Evolutionary conservation across 1,140 invertebrate genomes (phyloP).

Genomic region (Vanessa tameamea): DNA sequence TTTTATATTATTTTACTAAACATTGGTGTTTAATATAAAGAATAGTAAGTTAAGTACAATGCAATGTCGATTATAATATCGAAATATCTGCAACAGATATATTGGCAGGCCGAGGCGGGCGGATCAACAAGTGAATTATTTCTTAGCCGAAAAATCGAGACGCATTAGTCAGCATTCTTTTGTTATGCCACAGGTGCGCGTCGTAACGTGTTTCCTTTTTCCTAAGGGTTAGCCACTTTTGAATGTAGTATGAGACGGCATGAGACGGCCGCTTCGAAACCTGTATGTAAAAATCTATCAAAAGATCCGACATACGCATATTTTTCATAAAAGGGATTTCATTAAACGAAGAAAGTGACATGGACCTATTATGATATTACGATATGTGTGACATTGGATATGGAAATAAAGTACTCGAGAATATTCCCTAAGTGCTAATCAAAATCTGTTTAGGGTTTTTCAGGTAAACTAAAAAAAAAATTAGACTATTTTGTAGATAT

Average conservation of each 20-base stretch:
- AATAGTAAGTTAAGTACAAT: no score
- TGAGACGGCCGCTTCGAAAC: neutral
- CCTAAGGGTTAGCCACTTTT: slow-evolving; percentile 50
- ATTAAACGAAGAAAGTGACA: no score
- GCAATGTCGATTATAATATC: no score
- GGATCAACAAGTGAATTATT: slow-evolving; percentile 76
- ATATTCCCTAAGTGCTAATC: no score
- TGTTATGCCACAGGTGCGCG: slow-evolving; percentile 69
- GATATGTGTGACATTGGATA: no score
- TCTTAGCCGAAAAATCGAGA: slow-evolving; percentile 71
- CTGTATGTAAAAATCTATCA: slow-evolving; percentile 10
- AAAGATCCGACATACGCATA: neutral
- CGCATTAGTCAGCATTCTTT: slow-evolving; percentile 69
- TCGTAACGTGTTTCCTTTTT: slow-evolving; percentile 59
- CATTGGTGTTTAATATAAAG: no score
- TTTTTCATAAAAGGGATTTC: neutral
- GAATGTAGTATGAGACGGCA: slow-evolving; percentile 8
- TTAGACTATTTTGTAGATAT: no score
- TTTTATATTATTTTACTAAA: neutral
- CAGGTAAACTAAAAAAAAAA: no score
- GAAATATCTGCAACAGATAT: neutral
- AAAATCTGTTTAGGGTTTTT: no score
- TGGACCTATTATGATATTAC: no score
- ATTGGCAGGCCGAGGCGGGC: slow-evolving; percentile 32
- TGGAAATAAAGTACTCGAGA: no score